Evolutionary conservation across 2,113 vertebrate genomes (phyloP), one percentile per base, ranked within the genome.

Genomic region (rat (Rattus norvegicus)): DNA sequence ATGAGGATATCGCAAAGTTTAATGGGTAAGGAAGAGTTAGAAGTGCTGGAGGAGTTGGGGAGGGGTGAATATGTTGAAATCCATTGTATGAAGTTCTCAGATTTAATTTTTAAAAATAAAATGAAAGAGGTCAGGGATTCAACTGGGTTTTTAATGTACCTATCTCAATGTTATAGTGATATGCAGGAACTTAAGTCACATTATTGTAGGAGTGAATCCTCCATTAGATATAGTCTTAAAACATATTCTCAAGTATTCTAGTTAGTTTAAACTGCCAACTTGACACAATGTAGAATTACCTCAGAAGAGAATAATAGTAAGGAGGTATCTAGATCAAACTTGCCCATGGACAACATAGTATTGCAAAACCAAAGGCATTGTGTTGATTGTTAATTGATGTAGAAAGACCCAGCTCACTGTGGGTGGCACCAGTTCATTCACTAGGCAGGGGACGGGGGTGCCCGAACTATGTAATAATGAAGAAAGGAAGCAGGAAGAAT

Each of bases 211-310:
- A 67, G 6, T 72, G 20, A 95, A 87, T 22, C 52, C 47, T 36
- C 26, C n/a, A 90, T 77, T 87, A 77, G 20, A n/a, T 36, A 47
- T 54, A 81, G 70, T 85, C 65, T 91, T 75, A 91, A 95, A 91
- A 75, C 28, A 94, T 43, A 43, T 65, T 5, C 28, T 77, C 6
- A 52, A 77, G 14, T 49, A 49, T 52, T 49, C 14, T 77, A 16
- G 14, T 52, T 77, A 33, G 5, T 52, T 52, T 77, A 17, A 77
- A 52, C 28, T 77, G 47, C 47, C 47, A 52, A 77, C 9, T 52
- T 77, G 26, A 30, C 13, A 77, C 6, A 52, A 33, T 52, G 4
- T 77, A 77, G 6, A 77, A 77, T 52, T 49, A 30, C 47, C 7
- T 52, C 26, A 77, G 76, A 77, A 52, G 7, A 77, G 76, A 52